A percentile compares a stretch with the other conserved stretches of the same genome.
These are phyloP conservation scores for Calosoma granatense DNA, from an alignment of 1,140 invertebrate species.

Conservation along the genomic window DNA sequence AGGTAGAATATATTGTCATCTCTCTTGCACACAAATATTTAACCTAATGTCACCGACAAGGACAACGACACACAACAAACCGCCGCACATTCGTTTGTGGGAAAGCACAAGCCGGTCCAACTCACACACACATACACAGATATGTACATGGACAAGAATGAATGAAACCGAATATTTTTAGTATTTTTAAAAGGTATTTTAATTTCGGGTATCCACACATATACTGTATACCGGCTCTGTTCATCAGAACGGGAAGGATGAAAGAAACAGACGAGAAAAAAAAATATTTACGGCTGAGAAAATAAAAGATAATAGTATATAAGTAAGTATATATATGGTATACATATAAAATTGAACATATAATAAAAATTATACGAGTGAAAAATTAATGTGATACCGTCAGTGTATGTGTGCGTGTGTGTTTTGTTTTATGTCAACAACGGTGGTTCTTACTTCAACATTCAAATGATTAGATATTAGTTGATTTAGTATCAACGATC, in stretches of 20 bases:
- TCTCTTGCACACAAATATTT: background rate
- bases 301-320: conserved; percentile 9
- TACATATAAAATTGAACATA: background rate
- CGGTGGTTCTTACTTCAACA: background rate
- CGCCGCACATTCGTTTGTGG: no score
- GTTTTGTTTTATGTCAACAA: background rate
- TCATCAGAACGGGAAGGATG: background rate
- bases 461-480: conserved; percentile 5
- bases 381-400: conserved; percentile 4
- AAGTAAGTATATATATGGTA: no score
- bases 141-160: background rate
- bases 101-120: no score
- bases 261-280: background rate
- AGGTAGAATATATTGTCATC: background rate
- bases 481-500: no score
- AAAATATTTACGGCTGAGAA: conserved; percentile 6
- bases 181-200: conserved; percentile 9
- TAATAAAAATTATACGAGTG: conserved; percentile 7
- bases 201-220: conserved; percentile 5
- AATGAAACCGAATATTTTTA: conserved; percentile 9
- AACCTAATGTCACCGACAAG: no score
- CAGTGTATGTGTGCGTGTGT: no score
- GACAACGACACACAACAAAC: no score
- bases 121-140: background rate
- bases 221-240: background rate